Percentiles rank a stretch among this genome's conserved stretches.
Conservation (phyloP, 1,140 invertebrate genomes). For the Luehdorfia chinensis region DNA sequence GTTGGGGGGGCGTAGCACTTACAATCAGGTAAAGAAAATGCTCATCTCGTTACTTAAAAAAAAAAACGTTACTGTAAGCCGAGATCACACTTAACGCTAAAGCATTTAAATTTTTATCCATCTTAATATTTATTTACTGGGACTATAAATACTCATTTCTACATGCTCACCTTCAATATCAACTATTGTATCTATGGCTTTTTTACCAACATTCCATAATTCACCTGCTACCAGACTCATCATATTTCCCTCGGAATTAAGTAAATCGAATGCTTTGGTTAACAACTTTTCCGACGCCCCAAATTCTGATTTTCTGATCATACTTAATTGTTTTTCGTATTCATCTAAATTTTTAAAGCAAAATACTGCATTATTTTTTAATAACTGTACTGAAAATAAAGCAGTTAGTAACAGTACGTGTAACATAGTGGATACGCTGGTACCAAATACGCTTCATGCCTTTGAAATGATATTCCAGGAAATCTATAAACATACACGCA, state of each 20-base stretch:
- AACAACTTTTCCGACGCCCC: not conserved
- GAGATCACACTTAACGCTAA: too few species aligned
- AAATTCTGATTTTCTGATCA: not conserved
- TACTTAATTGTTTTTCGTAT: slow-evolving; percentile 1
- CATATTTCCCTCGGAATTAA: slow-evolving; percentile 7
- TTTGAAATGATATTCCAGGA: too few species aligned
- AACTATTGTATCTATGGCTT: slow-evolving; percentile 5
- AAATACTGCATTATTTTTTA: not conserved
- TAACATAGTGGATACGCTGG: slow-evolving; percentile 1
- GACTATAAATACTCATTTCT: too few species aligned
- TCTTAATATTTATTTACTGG: too few species aligned
- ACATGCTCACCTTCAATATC: slow-evolving; percentile 2
- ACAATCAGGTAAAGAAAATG: too few species aligned
- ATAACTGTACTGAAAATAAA: not conserved
- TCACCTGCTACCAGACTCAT: slow-evolving; percentile 4
- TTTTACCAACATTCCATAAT: slow-evolving; percentile 5
- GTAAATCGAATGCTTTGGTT: slow-evolving; percentile 6
- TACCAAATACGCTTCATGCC: too few species aligned
- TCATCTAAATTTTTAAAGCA: slow-evolving; percentile 3
- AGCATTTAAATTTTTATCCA: too few species aligned
- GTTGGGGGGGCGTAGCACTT: too few species aligned
- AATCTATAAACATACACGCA: too few species aligned
- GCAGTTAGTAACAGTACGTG: not conserved
- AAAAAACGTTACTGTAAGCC: too few species aligned
- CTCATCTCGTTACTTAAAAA: too few species aligned